A percentile compares a stretch with the other conserved stretches of the same genome.
Conservation (phyloP, 2,888 invertebrate species). For the Tetranychus truncatus region DNA sequence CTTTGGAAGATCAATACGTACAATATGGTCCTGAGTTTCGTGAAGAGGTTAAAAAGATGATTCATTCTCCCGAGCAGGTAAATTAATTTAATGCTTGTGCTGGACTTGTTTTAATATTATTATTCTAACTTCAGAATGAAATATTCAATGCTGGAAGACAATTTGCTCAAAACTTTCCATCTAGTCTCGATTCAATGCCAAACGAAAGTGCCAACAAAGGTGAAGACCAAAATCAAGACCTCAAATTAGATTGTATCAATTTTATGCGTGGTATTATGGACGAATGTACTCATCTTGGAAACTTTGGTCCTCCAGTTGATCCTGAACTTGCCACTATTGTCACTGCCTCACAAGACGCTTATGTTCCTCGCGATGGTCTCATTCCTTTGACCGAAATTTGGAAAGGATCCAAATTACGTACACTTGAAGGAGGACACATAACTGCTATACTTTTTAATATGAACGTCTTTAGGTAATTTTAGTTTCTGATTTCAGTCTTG, state of each 20-base stretch:
- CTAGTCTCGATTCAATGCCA: background rate
- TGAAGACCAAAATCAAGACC: constrained; percentile 4
- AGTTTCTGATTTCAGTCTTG: background rate
- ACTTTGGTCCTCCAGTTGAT: constrained; percentile 67
- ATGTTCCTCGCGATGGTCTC: constrained; percentile 69
- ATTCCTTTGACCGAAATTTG: constrained; percentile 67
- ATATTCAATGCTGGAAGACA: constrained; percentile 28
- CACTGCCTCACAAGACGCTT: constrained; percentile 47
- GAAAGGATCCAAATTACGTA: constrained; percentile 75
- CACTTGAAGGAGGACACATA: constrained; percentile 63
- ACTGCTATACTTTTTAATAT: constrained; percentile 70
- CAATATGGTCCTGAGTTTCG: constrained; percentile 53
- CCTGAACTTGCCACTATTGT: constrained; percentile 75
- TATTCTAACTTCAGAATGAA: constrained; percentile 18
- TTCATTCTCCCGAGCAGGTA: constrained; percentile 45
- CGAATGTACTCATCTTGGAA: constrained; percentile 86
- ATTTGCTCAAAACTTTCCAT: constrained; percentile 25
- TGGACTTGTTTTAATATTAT: background rate
- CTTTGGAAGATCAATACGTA: constrained; percentile 68
- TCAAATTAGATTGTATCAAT: constrained; percentile 45
- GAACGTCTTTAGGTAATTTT: constrained; percentile 57
- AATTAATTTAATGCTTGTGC: constrained; percentile 25
- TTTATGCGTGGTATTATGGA: constrained; percentile 98
- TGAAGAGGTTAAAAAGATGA: constrained; percentile 67
- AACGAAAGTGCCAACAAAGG: background rate